Percentiles rank a stretch among this genome's conserved stretches.
Conservation (phyloP, 2,888 invertebrate species). For the Serripes groenlandicus region DNA sequence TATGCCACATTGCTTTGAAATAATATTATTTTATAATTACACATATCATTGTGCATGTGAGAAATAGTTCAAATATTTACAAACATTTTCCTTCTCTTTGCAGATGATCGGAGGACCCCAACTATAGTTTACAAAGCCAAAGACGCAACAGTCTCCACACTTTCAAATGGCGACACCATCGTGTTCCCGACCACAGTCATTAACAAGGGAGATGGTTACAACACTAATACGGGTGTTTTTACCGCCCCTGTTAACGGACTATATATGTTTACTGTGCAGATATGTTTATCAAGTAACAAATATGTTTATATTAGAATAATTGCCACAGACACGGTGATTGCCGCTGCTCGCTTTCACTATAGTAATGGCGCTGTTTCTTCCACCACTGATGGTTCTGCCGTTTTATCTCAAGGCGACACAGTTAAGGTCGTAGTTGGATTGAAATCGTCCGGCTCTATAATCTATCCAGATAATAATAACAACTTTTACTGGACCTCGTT, state of each 20-base stretch:
- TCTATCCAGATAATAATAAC: background rate
- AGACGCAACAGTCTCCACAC: slow-evolving; percentile 1
- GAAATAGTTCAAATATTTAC: too few species aligned
- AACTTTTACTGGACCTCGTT: background rate
- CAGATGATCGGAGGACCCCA: background rate
- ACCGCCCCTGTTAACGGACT: background rate
- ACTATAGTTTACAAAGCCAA: background rate
- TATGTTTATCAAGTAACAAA: background rate
- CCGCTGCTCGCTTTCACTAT: background rate
- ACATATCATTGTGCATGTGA: too few species aligned
- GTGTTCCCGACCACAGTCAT: background rate
- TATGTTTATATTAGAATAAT: background rate
- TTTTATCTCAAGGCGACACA: background rate
- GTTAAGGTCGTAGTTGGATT: background rate
- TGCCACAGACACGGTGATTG: background rate
- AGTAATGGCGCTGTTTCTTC: background rate
- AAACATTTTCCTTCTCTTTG: background rate
- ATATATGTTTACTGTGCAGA: slow-evolving; percentile 3
- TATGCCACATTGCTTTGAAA: too few species aligned
- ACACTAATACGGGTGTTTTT: slow-evolving; percentile 6
- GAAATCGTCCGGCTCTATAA: background rate
- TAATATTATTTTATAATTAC: too few species aligned
- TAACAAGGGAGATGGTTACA: background rate
- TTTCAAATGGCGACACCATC: background rate
- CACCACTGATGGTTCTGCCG: background rate